phyloP scores from a whole-genome alignment of 1,140 invertebrate species.

The Grapholita molesta region DNA sequence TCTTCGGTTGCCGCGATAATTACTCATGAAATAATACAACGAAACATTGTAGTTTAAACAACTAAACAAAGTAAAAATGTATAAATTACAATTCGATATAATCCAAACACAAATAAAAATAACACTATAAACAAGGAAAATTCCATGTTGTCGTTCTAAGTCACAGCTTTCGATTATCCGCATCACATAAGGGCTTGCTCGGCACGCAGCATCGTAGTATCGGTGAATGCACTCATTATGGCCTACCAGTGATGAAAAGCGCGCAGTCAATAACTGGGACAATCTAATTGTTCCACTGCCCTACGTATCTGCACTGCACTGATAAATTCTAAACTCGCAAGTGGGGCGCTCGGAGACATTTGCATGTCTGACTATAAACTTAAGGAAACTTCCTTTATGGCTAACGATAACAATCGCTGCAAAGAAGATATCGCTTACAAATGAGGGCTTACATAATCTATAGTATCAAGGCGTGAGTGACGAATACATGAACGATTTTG shows the following conservation, averaged over 20 bases:
- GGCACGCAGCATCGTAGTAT: conserved; percentile 16
- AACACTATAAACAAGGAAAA: too few species aligned
- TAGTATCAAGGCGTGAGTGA: neutral
- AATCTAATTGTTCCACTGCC: conserved; percentile 32
- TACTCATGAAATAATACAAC: too few species aligned
- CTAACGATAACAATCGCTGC: neutral
- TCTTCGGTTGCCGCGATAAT: too few species aligned
- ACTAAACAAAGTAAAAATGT: too few species aligned
- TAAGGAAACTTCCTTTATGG: neutral
- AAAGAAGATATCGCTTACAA: neutral
- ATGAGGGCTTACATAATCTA: neutral
- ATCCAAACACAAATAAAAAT: too few species aligned
- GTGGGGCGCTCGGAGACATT: neutral
- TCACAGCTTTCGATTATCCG: neutral
- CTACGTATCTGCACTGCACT: conserved; percentile 8
- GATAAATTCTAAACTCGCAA: neutral
- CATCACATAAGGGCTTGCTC: neutral
- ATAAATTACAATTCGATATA: too few species aligned
- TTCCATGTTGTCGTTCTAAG: too few species aligned
- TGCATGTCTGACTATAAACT: neutral
- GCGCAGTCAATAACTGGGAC: conserved; percentile 39
- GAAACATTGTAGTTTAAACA: too few species aligned
- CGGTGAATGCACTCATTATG: conserved; percentile 46
- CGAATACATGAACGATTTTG: too few species aligned
- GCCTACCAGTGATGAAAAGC: conserved; percentile 42